phyloP scores from a whole-genome alignment of 2,797 vertebrate species.

The Mallotus villosus region DNA sequence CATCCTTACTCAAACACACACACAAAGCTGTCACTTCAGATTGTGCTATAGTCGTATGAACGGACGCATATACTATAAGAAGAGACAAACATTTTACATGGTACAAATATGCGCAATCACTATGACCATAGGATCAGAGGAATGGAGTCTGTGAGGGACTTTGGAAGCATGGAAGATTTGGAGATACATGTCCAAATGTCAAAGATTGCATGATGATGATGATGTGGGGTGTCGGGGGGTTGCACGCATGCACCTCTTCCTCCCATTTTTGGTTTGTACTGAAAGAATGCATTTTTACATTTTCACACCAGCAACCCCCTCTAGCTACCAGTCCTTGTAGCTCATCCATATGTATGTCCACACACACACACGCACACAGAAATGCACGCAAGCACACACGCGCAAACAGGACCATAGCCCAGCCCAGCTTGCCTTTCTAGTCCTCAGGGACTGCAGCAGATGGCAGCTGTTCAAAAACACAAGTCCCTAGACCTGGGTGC shows the following conservation, averaged over 20 bases:
- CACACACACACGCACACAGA: not conserved
- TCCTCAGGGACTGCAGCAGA: constrained; percentile 59
- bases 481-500: constrained; percentile 51
- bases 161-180: not conserved
- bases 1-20: not conserved
- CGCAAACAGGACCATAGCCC: constrained; percentile 14
- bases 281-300: constrained; percentile 2
- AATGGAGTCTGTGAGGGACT: not conserved
- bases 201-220: too few species aligned
- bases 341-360: not conserved
- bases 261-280: not conserved
- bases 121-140: not conserved
- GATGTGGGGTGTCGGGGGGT: too few species aligned
- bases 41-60: not conserved
- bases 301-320: not conserved
- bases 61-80: not conserved
- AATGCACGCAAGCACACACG: not conserved
- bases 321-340: not conserved
- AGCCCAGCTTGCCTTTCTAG: constrained; percentile 43
- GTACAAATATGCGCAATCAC: not conserved
- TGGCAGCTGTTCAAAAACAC: constrained; percentile 55
- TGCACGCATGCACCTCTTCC: not conserved
- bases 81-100: not conserved
- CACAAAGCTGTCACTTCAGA: constrained; percentile 2
- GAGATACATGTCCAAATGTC: too few species aligned